Conservation (phyloP, 2,888 invertebrate genomes). For the Sesia apiformis region DNA sequence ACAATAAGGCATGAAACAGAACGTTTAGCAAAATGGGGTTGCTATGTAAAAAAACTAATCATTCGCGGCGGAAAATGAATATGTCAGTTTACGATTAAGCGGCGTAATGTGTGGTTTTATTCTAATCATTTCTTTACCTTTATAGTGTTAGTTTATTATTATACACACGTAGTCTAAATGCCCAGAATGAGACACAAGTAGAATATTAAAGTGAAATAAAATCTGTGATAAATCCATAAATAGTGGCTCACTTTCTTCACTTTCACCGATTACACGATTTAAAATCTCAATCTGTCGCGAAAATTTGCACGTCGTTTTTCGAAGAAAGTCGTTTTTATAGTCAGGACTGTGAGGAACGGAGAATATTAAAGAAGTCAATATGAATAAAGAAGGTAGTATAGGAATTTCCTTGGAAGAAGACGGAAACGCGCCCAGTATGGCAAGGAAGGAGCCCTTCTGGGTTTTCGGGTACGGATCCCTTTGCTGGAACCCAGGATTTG, state of each 20-base stretch:
- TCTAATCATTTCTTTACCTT: slow-evolving; percentile 15
- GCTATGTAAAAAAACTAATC: slow-evolving; percentile 5
- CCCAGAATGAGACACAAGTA: slow-evolving; percentile 52
- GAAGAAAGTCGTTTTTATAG: neutral
- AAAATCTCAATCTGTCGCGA: slow-evolving; percentile 19
- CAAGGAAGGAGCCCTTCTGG: slow-evolving; percentile 79
- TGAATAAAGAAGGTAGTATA: slow-evolving; percentile 5
- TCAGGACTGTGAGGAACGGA: slow-evolving; percentile 11
- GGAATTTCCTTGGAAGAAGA: slow-evolving; percentile 3
- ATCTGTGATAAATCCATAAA: slow-evolving; percentile 32
- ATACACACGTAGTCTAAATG: slow-evolving; percentile 31
- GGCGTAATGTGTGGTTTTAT: slow-evolving; percentile 32
- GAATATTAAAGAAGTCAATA: slow-evolving; percentile 8
- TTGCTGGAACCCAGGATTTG: slow-evolving; percentile 96
- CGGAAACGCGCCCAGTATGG: slow-evolving; percentile 9
- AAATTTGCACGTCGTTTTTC: neutral
- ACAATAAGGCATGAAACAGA: slow-evolving; percentile 19
- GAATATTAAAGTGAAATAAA: slow-evolving; percentile 33
- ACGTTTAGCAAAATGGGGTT: slow-evolving; percentile 6
- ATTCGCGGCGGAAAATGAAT: slow-evolving; percentile 11
- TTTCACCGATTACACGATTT: slow-evolving; percentile 24
- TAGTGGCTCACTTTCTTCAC: slow-evolving; percentile 26
- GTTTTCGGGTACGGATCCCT: slow-evolving; percentile 97
- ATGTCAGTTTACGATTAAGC: slow-evolving; percentile 27
- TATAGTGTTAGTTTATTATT: slow-evolving; percentile 33